phyloP scores from a whole-genome alignment of 2,113 vertebrate genomes.

The Callionymus lyra region DNA sequence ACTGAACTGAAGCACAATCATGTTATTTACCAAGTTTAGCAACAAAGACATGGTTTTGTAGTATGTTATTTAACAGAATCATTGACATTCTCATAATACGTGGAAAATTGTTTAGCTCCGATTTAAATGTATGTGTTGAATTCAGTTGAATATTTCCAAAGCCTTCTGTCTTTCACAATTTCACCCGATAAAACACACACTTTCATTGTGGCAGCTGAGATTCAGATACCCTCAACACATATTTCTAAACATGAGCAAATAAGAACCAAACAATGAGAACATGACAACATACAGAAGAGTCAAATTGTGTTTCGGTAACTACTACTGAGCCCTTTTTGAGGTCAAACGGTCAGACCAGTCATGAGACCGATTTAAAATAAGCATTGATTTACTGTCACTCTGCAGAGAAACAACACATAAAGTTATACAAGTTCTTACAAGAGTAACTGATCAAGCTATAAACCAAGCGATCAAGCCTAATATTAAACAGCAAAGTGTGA shows the following conservation, averaged over 20 bases:
- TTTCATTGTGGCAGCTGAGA: constrained; percentile 2
- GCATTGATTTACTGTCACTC: too few relatives aligned
- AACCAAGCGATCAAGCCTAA: too few relatives aligned
- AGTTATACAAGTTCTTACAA: too few relatives aligned
- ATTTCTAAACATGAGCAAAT: constrained; percentile 25
- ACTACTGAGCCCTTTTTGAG: neutral
- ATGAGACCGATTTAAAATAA: too few relatives aligned
- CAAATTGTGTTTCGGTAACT: constrained; percentile 6
- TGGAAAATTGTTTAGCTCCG: neutral
- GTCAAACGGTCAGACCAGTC: constrained; percentile 15
- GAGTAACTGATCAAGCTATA: too few relatives aligned
- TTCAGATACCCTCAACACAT: constrained; percentile 9
- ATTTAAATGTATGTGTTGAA: neutral
- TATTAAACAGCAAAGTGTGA: too few relatives aligned
- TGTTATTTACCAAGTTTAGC: too few relatives aligned
- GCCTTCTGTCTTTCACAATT: constrained; percentile 1
- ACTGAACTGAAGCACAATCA: too few relatives aligned
- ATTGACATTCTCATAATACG: neutral
- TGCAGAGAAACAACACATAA: too few relatives aligned
- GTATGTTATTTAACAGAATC: neutral
- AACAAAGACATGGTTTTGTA: too few relatives aligned
- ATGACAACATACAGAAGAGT: too few relatives aligned
- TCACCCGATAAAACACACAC: constrained; percentile 9
- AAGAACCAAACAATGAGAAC: constrained; percentile 1
- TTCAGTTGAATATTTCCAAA: constrained; percentile 7